A percentile compares a stretch with the other conserved stretches of the same genome.
phyloP scores from a whole-genome alignment of 2,888 invertebrate species.

The Ametastegia equiseti region DNA sequence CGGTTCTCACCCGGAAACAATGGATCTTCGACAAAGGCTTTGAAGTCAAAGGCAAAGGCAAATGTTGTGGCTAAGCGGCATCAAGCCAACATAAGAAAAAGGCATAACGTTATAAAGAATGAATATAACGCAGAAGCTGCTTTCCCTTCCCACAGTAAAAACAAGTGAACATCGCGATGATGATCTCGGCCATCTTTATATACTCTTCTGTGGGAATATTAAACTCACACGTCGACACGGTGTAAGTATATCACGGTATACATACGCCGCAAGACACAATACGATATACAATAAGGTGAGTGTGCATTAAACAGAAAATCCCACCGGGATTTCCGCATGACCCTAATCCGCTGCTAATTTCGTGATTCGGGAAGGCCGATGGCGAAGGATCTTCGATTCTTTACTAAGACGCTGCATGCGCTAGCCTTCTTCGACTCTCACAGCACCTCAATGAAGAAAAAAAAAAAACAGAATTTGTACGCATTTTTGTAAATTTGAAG shows the following conservation, averaged over 20 bases:
- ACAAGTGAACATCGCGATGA: conserved; percentile 36
- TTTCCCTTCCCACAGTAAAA: conserved; percentile 45
- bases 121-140: conserved; percentile 25
- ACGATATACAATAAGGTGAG: not conserved
- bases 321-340: conserved; percentile 42
- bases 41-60: conserved; percentile 20
- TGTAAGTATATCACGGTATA: not conserved
- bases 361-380: conserved; percentile 42
- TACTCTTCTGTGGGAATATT: conserved; percentile 9
- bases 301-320: not conserved
- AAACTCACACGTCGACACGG: not conserved
- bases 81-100: not conserved
- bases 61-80: not conserved
- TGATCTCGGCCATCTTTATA: conserved; percentile 34
- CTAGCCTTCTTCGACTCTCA: not conserved
- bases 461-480: not conserved
- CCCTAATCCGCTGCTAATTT: conserved; percentile 37
- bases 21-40: conserved; percentile 40
- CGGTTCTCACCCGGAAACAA: conserved; percentile 41
- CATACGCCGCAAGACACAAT: not conserved
- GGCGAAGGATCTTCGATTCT: conserved; percentile 21
- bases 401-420: no score
- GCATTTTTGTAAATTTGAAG: no score
- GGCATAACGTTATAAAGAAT: conserved; percentile 5
- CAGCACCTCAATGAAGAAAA: not conserved